Base-by-base conservation (phyloP, 1,140 invertebrate genomes). In the Vollenhovia emeryi region DNA sequence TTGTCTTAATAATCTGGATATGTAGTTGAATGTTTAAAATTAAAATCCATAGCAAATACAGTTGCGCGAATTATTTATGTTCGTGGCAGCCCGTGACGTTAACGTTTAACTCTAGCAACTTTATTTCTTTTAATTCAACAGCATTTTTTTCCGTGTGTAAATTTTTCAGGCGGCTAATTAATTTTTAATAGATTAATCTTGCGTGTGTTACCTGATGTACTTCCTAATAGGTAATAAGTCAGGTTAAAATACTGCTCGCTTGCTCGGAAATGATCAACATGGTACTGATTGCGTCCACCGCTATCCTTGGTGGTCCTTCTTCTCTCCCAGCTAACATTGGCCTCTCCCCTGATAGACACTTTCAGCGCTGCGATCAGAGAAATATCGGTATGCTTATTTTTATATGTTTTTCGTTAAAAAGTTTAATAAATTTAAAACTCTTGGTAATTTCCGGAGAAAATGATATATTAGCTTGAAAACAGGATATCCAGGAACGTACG, bases 211-310 rank as follows among this genome's bases (percentile, higher is more conserved):
- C 50, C 73, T 2, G 2, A 0, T 50, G 13, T 15, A 57, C 6
- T 66, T 7, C 55, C 73, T 1, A 90, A 0, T 6, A 91, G 1
- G 1, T 80, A 74, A 79, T 62, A 60, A 8, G 30, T 50, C 0
- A 87, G 9, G 3, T 50, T 36, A 4, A 89, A 90, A 43, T 92
- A 92, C 0, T 86, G n/a, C 1, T 92, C 83, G 1, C 0, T 64
- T 33, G 69, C 74, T 45, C 36, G 84, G 11, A 80, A 88, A 52
- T 86, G 62, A 9, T 84, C 85, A 6, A 36, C 43, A 0, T 48
- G 18, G 4, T 18, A 43, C 3, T 43, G 43, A 9, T 0, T n/a
- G 9, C 7, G 36, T 36, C 86, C 87, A n/a, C 30, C 18, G 9
- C 60, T 43, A 73, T 86, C n/a, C 3, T 59, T 79, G 1, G 40